Conservation (phyloP, 1,140 invertebrate genomes). For the Notospermus geniculatus region DNA sequence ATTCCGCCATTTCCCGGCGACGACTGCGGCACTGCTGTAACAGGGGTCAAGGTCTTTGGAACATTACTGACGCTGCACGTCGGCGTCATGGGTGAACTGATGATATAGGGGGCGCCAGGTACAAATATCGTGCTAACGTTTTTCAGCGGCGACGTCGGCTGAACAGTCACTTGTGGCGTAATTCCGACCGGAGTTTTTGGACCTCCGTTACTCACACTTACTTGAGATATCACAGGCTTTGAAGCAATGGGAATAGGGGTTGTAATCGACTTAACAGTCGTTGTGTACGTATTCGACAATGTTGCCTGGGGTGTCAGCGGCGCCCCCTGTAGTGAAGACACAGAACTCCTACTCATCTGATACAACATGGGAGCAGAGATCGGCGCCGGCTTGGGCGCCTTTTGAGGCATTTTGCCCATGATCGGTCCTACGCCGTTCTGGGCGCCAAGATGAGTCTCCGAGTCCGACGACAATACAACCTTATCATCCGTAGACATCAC, state of each 20-base stretch:
- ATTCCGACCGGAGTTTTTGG: conserved; percentile 11
- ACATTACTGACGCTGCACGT: too few relatives aligned
- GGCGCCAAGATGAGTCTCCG: conserved; percentile 42
- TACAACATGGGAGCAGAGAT: not conserved
- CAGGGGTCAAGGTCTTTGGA: too few relatives aligned
- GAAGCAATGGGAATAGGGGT: conserved; percentile 45
- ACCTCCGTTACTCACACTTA: conserved; percentile 1
- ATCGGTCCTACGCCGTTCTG: conserved; percentile 38
- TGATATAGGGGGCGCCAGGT: too few relatives aligned
- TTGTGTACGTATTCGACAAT: conserved; percentile 39
- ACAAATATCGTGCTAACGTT: conserved; percentile 25
- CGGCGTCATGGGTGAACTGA: too few relatives aligned
- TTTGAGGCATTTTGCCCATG: conserved; percentile 45
- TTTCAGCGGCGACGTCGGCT: conserved; percentile 17
- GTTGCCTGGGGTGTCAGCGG: conserved; percentile 16
- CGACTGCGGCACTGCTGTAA: conserved; percentile 11
- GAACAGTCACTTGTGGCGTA: conserved; percentile 11
- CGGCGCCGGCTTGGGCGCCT: conserved; percentile 16
- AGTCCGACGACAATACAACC: conserved; percentile 48
- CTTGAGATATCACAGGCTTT: conserved; percentile 60
- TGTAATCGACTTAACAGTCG: conserved; percentile 43
- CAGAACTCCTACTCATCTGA: not conserved
- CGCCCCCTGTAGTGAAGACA: not conserved
- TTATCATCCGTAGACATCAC: conserved; percentile 46
- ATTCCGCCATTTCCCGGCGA: conserved; percentile 19